Conservation (phyloP, 2,113 vertebrate species). For the Ophthalmolycus amberensis region DNA sequence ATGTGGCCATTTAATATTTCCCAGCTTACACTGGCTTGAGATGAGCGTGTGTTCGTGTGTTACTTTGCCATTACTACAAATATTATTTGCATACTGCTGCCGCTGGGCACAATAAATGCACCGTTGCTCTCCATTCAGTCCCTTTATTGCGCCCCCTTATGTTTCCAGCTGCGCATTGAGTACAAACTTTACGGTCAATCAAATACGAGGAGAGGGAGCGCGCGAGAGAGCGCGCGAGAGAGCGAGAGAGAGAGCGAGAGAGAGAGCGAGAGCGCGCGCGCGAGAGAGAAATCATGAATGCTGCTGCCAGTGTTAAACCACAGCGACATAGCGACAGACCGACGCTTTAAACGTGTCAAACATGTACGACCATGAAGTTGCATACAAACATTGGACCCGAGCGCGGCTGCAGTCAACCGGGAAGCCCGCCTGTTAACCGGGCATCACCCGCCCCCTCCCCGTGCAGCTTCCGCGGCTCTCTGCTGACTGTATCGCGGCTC, state of each 20-base stretch:
- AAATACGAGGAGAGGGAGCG: slow-evolving; percentile 8
- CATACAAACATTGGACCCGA: slow-evolving; percentile 5
- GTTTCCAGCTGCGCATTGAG: slow-evolving; percentile 57
- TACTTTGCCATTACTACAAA: neutral
- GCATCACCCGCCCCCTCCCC: slow-evolving; percentile 3
- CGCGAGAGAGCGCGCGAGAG: slow-evolving; percentile 14
- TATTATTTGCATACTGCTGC: slow-evolving; percentile 1
- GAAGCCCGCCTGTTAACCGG: slow-evolving; percentile 30
- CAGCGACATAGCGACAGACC: slow-evolving; percentile 6
- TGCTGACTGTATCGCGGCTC: slow-evolving; percentile 45
- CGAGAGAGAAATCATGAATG: slow-evolving; percentile 42
- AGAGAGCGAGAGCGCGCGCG: slow-evolving; percentile 17
- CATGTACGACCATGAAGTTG: slow-evolving; percentile 19
- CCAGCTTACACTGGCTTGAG: neutral
- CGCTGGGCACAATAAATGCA: neutral
- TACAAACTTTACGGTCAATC: slow-evolving; percentile 69
- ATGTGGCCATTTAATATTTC: slow-evolving; percentile 20
- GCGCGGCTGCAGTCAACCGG: neutral
- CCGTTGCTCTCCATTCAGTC: neutral
- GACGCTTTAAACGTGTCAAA: slow-evolving; percentile 18
- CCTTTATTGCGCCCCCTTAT: neutral
- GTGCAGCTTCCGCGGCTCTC: slow-evolving; percentile 29
- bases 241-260: slow-evolving; percentile 37
- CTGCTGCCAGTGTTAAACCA: slow-evolving; percentile 29
- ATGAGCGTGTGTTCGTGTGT: neutral